A percentile compares a stretch with the other conserved stretches of the same genome.
phyloP scores from a whole-genome alignment of 2,888 invertebrate species.

The Elmis aenea region DNA sequence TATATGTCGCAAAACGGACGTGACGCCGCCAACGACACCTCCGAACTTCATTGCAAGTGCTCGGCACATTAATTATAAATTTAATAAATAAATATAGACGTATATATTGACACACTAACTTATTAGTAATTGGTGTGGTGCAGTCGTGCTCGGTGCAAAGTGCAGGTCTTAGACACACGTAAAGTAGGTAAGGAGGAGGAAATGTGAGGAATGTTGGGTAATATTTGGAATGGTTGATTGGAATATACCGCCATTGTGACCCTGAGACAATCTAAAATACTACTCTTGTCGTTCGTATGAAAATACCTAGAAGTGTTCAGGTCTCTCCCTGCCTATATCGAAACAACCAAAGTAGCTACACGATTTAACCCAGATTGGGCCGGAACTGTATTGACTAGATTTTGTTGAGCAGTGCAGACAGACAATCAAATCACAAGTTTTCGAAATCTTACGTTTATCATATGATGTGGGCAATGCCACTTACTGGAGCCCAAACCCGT shows the following conservation, averaged over 20 bases:
- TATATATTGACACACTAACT: slow-evolving; percentile 17
- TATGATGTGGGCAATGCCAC: too few relatives aligned
- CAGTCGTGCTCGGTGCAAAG: slow-evolving; percentile 30
- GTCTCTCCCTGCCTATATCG: slow-evolving; percentile 13
- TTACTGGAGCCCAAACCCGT: too few relatives aligned
- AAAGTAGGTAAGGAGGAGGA: slow-evolving; percentile 15
- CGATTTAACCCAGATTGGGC: slow-evolving; percentile 4
- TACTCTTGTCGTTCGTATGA: slow-evolving; percentile 22
- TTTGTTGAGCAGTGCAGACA: too few relatives aligned
- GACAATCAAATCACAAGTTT: too few relatives aligned
- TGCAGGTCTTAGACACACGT: slow-evolving; percentile 21
- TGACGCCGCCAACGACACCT: not conserved
- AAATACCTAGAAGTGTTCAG: slow-evolving; percentile 16
- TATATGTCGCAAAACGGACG: slow-evolving; percentile 23
- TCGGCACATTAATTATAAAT: slow-evolving; percentile 4
- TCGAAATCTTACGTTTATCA: too few relatives aligned
- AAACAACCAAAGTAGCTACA: slow-evolving; percentile 10
- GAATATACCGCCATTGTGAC: slow-evolving; percentile 35
- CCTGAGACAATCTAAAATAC: slow-evolving; percentile 37
- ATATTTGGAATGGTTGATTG: slow-evolving; percentile 17
- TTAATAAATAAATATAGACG: slow-evolving; percentile 7
- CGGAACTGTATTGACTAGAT: too few relatives aligned
- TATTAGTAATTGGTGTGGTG: slow-evolving; percentile 20
- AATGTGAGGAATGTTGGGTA: slow-evolving; percentile 15
- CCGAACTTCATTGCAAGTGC: not conserved